Conservation (phyloP, 2,113 vertebrate genomes). For the Neolamprologus longior region DNA sequence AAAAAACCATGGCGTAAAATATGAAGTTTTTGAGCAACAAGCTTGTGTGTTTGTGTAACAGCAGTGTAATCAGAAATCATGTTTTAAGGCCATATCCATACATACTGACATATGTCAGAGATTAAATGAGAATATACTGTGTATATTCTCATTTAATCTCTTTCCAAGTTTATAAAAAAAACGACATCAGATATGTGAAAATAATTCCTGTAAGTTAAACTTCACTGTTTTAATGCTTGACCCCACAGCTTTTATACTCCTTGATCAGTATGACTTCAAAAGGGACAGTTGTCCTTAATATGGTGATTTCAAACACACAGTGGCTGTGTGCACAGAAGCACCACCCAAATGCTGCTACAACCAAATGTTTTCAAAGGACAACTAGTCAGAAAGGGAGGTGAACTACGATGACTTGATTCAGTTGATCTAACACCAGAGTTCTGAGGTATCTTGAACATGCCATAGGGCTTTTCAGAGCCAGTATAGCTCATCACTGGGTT, state of each 20-base stretch:
- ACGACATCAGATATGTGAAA: not conserved
- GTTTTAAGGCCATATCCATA: not conserved
- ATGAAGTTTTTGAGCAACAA: slow-evolving; percentile 3
- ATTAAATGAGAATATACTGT: no score
- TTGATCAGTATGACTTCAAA: not conserved
- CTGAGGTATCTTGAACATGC: not conserved
- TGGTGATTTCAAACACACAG: not conserved
- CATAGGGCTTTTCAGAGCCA: not conserved
- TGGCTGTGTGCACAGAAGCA: not conserved
- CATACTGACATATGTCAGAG: not conserved
- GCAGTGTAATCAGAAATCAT: not conserved
- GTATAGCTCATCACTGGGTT: not conserved
- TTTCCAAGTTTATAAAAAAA: not conserved
- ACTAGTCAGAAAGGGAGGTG: not conserved
- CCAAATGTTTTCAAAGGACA: not conserved
- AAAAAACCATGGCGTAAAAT: slow-evolving; percentile 22
- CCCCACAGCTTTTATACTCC: not conserved
- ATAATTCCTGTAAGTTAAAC: not conserved
- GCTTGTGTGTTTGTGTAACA: not conserved
- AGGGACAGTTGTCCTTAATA: not conserved
- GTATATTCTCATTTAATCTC: not conserved
- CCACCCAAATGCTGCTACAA: not conserved
- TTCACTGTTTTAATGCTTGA: not conserved
- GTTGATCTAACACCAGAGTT: not conserved
- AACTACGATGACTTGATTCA: not conserved